Percentiles rank a stretch among this genome's conserved stretches.
Evolutionary conservation across 1,140 invertebrate genomes (phyloP).

Genomic region (Vollenhovia emeryi): DNA sequence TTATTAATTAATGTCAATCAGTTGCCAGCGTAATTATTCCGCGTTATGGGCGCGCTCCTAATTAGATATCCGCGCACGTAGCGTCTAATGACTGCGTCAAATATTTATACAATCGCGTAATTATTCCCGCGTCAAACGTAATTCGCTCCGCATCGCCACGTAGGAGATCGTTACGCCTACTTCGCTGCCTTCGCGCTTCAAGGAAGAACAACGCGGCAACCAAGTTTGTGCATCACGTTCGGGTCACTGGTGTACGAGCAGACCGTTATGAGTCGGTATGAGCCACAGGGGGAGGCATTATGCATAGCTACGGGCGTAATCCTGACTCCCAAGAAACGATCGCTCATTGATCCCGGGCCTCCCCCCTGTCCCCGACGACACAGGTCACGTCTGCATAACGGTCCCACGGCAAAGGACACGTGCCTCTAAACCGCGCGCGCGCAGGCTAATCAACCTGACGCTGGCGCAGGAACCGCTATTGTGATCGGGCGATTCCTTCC

Average conservation of each 20-base stretch:
- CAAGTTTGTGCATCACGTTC: constrained; percentile 60
- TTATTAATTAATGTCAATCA: constrained; percentile 51
- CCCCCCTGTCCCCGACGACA: constrained; percentile 47
- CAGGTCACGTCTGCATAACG: constrained; percentile 74
- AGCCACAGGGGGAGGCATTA: constrained; percentile 60
- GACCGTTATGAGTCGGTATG: constrained; percentile 71
- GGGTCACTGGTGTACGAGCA: constrained; percentile 67
- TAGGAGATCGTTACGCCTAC: not conserved
- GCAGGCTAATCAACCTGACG: constrained; percentile 69
- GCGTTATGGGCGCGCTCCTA: not conserved
- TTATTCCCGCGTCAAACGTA: constrained; percentile 22
- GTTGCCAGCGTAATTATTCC: constrained; percentile 23
- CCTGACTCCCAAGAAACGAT: constrained; percentile 72
- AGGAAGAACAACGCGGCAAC: constrained; percentile 63
- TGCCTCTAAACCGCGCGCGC: constrained; percentile 62
- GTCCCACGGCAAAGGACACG: constrained; percentile 68
- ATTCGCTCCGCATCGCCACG: constrained; percentile 26
- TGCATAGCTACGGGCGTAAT: constrained; percentile 72
- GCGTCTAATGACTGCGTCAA: constrained; percentile 16
- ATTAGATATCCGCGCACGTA: constrained; percentile 1
- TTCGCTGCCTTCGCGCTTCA: not conserved
- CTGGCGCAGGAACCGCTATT: constrained; percentile 57
- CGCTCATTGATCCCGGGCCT: constrained; percentile 69
- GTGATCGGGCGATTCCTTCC: constrained; percentile 48
- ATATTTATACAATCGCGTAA: constrained; percentile 28